phyloP scores from a whole-genome alignment of 2,113 vertebrate species.

The Otolemur garnettii region DNA sequence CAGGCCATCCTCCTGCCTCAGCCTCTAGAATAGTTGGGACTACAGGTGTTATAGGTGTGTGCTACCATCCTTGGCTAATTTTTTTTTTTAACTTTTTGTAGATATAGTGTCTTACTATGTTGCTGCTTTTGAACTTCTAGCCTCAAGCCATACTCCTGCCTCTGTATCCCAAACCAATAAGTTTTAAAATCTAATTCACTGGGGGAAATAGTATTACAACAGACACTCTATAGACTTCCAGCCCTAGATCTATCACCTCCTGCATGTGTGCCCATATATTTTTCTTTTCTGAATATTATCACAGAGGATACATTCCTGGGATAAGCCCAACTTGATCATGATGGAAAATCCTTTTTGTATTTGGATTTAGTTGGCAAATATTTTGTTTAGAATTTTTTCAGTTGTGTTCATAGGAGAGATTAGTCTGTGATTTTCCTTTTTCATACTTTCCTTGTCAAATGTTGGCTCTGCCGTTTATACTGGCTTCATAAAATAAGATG shows the following conservation, averaged over 20 bases:
- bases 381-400: conserved; percentile 56
- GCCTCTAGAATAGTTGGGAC: too few relatives aligned
- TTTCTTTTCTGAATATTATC: background rate
- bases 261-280: background rate
- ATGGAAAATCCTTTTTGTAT: background rate
- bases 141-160: too few relatives aligned
- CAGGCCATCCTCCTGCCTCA: too few relatives aligned
- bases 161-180: background rate
- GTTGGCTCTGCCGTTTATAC: background rate
- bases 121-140: too few relatives aligned
- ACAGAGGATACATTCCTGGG: background rate
- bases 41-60: too few relatives aligned
- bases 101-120: too few relatives aligned
- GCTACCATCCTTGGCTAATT: too few relatives aligned
- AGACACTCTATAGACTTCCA: background rate
- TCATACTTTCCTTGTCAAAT: conserved; percentile 25
- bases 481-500: conserved; percentile 33
- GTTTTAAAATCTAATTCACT: background rate
- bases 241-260: background rate
- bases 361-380: conserved; percentile 49
- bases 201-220: background rate
- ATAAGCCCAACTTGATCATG: background rate
- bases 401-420: background rate
- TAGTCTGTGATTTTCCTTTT: background rate
- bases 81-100: too few relatives aligned